A percentile compares a stretch with the other conserved stretches of the same genome.
These are phyloP conservation scores for Arenaria interpres DNA, from an alignment of 2,113 vertebrate genomes.

Conservation along the genomic window DNA sequence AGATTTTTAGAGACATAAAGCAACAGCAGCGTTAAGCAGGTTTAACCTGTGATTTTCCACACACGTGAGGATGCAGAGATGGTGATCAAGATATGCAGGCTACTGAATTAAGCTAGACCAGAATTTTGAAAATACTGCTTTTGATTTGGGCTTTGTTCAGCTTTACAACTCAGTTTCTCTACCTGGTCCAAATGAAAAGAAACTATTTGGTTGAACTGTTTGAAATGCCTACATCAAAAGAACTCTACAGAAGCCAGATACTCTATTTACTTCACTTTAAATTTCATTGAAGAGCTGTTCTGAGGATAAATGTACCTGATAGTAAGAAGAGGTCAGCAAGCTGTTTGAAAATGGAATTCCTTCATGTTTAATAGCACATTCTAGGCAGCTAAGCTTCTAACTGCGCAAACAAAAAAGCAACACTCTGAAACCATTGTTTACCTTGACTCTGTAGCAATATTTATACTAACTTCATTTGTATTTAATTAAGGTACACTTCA, in stretches of 20 bases:
- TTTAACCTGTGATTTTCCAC: neutral
- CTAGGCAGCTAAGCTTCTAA: neutral
- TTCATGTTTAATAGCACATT: neutral
- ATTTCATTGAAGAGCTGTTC: neutral
- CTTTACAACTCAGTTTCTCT: neutral
- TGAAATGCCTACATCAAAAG: conserved; percentile 18
- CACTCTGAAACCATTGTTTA: neutral
- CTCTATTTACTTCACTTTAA: neutral
- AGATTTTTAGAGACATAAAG: neutral
- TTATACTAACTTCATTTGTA: neutral
- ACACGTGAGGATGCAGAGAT: neutral
- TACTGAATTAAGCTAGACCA: neutral
- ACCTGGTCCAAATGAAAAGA: neutral
- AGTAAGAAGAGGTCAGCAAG: neutral
- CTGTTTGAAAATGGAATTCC: neutral
- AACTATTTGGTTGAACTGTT: neutral
- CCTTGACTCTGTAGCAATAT: neutral
- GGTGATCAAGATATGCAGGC: neutral
- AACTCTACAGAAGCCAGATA: neutral
- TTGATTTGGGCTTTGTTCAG: neutral
- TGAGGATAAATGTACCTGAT: neutral
- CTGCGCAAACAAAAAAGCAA: neutral
- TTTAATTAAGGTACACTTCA: neutral
- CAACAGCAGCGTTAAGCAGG: neutral
- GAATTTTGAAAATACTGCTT: neutral